Percentiles rank a stretch among this genome's conserved stretches.
Evolutionary conservation across 2,888 invertebrate species (phyloP).

Genomic region (Leptura quadrifasciata): DNA sequence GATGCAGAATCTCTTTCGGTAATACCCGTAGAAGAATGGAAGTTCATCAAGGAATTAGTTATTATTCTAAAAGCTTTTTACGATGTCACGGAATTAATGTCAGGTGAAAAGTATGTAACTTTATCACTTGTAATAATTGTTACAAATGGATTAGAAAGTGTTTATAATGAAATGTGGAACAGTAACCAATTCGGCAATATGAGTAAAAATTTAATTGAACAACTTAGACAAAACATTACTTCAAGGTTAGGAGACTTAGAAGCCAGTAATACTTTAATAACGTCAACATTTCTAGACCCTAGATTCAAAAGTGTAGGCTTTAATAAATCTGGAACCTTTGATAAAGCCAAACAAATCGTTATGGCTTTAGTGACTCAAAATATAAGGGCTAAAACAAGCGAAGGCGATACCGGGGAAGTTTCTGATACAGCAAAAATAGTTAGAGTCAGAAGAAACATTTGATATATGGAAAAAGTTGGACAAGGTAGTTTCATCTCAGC

Average conservation of each 20-base stretch:
- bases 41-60: conserved; percentile 28
- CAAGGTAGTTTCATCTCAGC: conserved; percentile 25
- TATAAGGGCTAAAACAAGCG: conserved; percentile 11
- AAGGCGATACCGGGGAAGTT: neutral
- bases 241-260: no score
- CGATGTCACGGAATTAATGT: conserved; percentile 32
- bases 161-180: conserved; percentile 22
- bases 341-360: conserved; percentile 27
- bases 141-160: conserved; percentile 23
- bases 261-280: conserved; percentile 8
- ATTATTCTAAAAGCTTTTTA: conserved; percentile 20
- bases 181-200: conserved; percentile 14
- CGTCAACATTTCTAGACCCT: conserved; percentile 9
- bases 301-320: conserved; percentile 28
- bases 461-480: conserved; percentile 23
- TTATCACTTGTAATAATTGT: conserved; percentile 28
- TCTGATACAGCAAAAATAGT: no score
- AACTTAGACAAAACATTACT: conserved; percentile 10
- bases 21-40: conserved; percentile 17
- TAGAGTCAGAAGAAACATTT: neutral
- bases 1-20: conserved; percentile 12
- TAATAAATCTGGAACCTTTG: conserved; percentile 7
- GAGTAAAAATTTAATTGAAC: conserved; percentile 20
- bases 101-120: conserved; percentile 22
- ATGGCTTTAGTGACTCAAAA: conserved; percentile 28